These are phyloP conservation scores for Hermaeophaga mercurialis DNA, from an alignment of 2,888 invertebrate genomes.

Conservation along the genomic window DNA sequence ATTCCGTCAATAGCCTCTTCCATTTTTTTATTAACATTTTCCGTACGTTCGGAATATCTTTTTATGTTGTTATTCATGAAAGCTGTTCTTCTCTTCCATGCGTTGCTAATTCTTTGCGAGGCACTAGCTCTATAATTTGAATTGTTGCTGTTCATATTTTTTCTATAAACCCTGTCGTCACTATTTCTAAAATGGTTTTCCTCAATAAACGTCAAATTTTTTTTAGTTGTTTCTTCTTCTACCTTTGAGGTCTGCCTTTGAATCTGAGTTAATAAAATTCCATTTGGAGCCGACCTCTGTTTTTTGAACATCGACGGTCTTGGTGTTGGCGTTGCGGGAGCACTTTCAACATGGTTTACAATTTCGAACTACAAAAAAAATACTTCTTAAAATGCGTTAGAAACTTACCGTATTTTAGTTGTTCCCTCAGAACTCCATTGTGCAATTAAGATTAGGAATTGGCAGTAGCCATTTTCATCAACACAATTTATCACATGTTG, in stretches of 20 bases:
- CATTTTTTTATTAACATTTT: conserved; percentile 77
- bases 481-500: no score
- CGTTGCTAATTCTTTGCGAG: conserved; percentile 43
- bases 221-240: conserved; percentile 10
- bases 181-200: conserved; percentile 23
- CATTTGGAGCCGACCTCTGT: conserved; percentile 21
- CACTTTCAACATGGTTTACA: conserved; percentile 1
- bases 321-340: conserved; percentile 19
- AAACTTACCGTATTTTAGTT: no score
- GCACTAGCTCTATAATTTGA: conserved; percentile 33
- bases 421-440: no score
- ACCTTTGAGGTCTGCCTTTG: conserved; percentile 18
- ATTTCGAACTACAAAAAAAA: no score
- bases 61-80: conserved; percentile 73
- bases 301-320: conserved; percentile 37
- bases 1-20: conserved; percentile 79
- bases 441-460: no score
- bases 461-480: no score
- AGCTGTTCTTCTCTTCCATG: conserved; percentile 62
- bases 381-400: no score
- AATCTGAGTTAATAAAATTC: conserved; percentile 15
- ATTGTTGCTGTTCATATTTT: conserved; percentile 37
- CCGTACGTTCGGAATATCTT: conserved; percentile 69
- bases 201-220: background rate
- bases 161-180: conserved; percentile 36